Conservation (phyloP, 2,797 vertebrate species). For the Phrynocephalus forsythii region DNA sequence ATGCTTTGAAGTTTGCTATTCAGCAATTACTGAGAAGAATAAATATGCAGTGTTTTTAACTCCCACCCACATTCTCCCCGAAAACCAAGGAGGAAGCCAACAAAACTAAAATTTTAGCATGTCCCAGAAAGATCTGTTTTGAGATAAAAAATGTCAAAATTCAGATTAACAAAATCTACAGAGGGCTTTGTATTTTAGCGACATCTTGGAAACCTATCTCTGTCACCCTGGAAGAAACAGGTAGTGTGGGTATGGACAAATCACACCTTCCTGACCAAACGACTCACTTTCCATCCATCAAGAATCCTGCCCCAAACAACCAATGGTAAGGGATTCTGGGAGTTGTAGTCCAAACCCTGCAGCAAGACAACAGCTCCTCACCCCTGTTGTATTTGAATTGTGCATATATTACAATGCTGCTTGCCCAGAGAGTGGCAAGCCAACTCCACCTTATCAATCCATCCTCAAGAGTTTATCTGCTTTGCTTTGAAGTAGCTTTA, state of each 20-base stretch:
- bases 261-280: background rate
- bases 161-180: background rate
- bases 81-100: background rate
- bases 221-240: background rate
- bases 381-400: background rate
- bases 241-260: background rate
- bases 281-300: background rate
- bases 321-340: background rate
- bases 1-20: conserved; percentile 28
- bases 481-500: background rate
- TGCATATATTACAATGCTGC: background rate
- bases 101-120: background rate
- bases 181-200: background rate
- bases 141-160: background rate
- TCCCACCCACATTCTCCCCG: background rate
- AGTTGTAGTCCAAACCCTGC: background rate
- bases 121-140: background rate
- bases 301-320: background rate
- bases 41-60: conserved; percentile 14
- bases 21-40: conserved; percentile 15
- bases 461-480: background rate
- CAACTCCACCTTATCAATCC: fast-evolving
- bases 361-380: background rate
- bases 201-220: background rate
- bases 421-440: background rate